Percentiles rank a stretch among this genome's conserved stretches.
These are phyloP conservation scores for Spodoptera picta DNA, from an alignment of 2,888 invertebrate genomes.

Conservation along the genomic window DNA sequence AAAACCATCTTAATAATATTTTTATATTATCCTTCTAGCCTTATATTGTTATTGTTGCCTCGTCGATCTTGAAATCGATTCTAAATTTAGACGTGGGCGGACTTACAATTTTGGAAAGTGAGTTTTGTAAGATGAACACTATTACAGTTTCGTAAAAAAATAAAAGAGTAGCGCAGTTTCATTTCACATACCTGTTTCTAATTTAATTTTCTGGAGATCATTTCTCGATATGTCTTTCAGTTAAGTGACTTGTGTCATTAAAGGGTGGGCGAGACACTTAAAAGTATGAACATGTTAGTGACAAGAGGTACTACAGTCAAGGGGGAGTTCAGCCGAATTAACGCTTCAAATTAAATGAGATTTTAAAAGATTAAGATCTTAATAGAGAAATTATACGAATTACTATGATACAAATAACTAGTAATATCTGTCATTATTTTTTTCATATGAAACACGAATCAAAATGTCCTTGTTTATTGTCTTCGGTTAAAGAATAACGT, in stretches of 20 bases:
- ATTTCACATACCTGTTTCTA: too few species aligned
- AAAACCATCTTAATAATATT: constrained; percentile 34
- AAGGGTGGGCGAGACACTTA: constrained; percentile 34
- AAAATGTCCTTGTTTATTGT: too few species aligned
- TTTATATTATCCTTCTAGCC: constrained; percentile 26
- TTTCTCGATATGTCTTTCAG: constrained; percentile 11
- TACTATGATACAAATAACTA: too few species aligned
- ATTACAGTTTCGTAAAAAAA: too few species aligned
- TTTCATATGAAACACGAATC: too few species aligned
- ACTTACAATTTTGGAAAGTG: constrained; percentile 23
- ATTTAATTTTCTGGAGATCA: constrained; percentile 6
- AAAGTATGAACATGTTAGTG: constrained; percentile 38
- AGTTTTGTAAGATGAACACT: neutral
- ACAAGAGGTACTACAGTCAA: constrained; percentile 45
- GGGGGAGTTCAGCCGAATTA: constrained; percentile 32
- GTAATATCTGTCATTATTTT: too few species aligned
- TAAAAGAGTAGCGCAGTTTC: too few species aligned
- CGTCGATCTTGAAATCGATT: constrained; percentile 31
- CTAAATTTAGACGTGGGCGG: constrained; percentile 26
- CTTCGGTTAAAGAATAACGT: too few species aligned
- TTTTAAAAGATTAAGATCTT: neutral
- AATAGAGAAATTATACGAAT: too few species aligned
- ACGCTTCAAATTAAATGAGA: constrained; percentile 3
- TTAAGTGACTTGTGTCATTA: constrained; percentile 19
- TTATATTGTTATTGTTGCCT: constrained; percentile 31